These are phyloP conservation scores for Ceratina australensis DNA, from an alignment of 1,140 invertebrate species.

Conservation along the genomic window DNA sequence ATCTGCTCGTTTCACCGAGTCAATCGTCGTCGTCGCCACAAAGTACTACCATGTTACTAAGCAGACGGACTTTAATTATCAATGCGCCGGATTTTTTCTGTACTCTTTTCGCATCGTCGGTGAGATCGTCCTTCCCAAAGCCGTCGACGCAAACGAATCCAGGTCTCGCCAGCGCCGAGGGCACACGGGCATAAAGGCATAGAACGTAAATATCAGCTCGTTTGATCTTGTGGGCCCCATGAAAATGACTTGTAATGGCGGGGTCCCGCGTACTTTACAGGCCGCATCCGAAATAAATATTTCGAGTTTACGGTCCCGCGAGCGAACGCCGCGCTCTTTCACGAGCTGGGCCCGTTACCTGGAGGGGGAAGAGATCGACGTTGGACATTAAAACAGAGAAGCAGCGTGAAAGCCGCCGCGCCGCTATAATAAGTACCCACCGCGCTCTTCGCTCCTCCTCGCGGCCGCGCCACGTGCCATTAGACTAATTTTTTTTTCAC, in stretches of 20 bases:
- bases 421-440: slow-evolving; percentile 27
- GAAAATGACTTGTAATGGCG: slow-evolving; percentile 71
- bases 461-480: slow-evolving; percentile 12
- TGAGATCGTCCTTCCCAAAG: not conserved
- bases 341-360: slow-evolving; percentile 28
- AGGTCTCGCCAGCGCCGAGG: not conserved
- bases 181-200: slow-evolving; percentile 58
- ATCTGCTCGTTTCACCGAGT: not conserved
- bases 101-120: not conserved
- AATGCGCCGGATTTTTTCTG: not conserved
- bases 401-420: slow-evolving; percentile 34
- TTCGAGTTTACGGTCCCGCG: slow-evolving; percentile 68
- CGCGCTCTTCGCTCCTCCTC: not conserved
- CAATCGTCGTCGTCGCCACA: not conserved
- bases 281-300: slow-evolving; percentile 72
- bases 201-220: slow-evolving; percentile 67
- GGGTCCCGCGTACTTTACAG: slow-evolving; percentile 67
- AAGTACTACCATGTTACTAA: not conserved
- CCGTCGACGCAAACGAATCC: not conserved
- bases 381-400: slow-evolving; percentile 58
- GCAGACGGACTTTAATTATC: slow-evolving; percentile 17
- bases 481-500: slow-evolving; percentile 45
- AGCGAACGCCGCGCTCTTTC: slow-evolving; percentile 55
- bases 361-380: slow-evolving; percentile 35
- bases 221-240: slow-evolving; percentile 64